Base-by-base conservation (phyloP, 2,888 invertebrate genomes). In the Seira ritae region DNA sequence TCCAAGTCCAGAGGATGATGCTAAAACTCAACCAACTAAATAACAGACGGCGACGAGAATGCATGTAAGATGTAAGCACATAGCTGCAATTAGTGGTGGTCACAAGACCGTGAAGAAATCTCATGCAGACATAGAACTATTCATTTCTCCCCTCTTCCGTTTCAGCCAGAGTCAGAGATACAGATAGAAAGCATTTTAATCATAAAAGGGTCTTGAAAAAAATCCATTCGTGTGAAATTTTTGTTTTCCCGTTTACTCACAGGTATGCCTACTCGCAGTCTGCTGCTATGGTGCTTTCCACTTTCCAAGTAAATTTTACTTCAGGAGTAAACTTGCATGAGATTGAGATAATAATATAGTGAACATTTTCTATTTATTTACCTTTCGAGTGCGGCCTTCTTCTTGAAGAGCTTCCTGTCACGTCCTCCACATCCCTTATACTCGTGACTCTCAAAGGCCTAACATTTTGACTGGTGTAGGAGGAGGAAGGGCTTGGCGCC, bases 371-470 rank as follows among this genome's bases (percentile, higher is more conserved):
- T 15, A 62, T 15, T 20, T 66, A 31, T 3, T 37, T 79, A 79
- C 79, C 79, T 65, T 79, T 79, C 19, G 79, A 69, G 24, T 78
- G 78, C 15, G 84, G 79, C 66, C 86, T 84, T 80, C 88, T 55
- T 69, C 87, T 78, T 50, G 84, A 80, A 24, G 69, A 76, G 67
- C 86, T 86, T 55, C 82, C 68, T 10, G 77, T 31, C 31, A 84
- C 80, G 74, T 86, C 86, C 17, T 88, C 87, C 50, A 87, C 79
- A 46, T 88, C 88, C 19, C 88, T 81, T 68, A 87, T 86, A 55
- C 84, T 87, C 24, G 86, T 79, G 1, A 88, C 87, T 76, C 88
- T 62, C 24, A 88, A 78, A 46, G 88, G 88, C 69, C 88, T 84
- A 46, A 84, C 70, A 66, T 71, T 79, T 79, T 79, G 79, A 69